These are phyloP conservation scores for Calonectris borealis DNA, from an alignment of 2,113 vertebrate species.

Conservation along the genomic window DNA sequence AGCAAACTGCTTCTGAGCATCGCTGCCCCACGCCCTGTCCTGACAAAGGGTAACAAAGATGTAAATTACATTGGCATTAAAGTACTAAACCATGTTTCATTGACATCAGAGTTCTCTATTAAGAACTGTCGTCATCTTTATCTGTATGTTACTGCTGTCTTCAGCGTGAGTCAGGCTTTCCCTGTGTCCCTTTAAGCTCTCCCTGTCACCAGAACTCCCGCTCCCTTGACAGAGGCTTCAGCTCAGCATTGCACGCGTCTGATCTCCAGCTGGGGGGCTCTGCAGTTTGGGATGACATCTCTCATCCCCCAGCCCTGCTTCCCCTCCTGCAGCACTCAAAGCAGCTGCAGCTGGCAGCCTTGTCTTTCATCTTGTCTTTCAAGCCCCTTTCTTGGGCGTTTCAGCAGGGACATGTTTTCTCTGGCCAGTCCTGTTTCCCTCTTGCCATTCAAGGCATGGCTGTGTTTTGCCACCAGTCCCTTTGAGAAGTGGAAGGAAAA, in stretches of 20 bases:
- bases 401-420: neutral
- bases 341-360: neutral
- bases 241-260: neutral
- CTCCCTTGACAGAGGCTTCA: neutral
- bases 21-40: rapidly evolving
- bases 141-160: neutral
- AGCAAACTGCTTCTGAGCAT: neutral
- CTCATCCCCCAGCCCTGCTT: neutral
- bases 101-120: neutral
- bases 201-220: neutral
- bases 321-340: neutral
- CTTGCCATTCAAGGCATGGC: neutral
- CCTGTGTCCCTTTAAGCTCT: neutral
- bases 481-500: neutral
- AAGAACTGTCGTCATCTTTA: neutral
- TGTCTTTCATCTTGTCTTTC: neutral
- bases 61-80: neutral
- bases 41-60: neutral
- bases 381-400: neutral
- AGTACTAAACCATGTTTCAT: neutral
- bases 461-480: neutral
- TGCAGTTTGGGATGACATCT: neutral
- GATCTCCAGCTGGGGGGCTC: neutral
- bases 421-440: neutral
- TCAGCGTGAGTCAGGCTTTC: neutral